A percentile compares a stretch with the other conserved stretches of the same genome.
These are phyloP conservation scores for Drosophila saltans DNA, from an alignment of 1,140 invertebrate species.

Conservation along the genomic window DNA sequence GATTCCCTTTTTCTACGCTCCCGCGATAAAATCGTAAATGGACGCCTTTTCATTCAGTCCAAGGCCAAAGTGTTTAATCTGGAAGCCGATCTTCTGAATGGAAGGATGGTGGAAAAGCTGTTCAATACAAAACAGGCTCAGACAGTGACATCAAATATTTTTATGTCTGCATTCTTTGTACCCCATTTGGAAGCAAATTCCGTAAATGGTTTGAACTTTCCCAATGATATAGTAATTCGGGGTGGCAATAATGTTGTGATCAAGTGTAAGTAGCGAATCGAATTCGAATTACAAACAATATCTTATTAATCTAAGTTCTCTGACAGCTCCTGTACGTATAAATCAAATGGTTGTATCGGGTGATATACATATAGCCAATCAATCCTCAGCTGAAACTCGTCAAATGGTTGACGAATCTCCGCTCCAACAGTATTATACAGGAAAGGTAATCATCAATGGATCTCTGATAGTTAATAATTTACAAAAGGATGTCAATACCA, in stretches of 20 bases:
- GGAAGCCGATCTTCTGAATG: constrained; percentile 53
- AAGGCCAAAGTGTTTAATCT: constrained; percentile 41
- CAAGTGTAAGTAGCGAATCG: constrained; percentile 52
- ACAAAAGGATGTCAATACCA: constrained; percentile 30
- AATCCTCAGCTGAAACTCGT: neutral
- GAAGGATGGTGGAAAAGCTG: constrained; percentile 53
- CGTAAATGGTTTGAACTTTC: constrained; percentile 69
- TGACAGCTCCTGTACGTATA: constrained; percentile 67
- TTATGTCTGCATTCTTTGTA: constrained; percentile 65
- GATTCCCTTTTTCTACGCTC: constrained; percentile 62
- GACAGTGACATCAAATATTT: constrained; percentile 56
- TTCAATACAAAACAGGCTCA: constrained; percentile 69
- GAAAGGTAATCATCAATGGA: constrained; percentile 57
- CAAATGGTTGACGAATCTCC: constrained; percentile 12
- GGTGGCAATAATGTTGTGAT: constrained; percentile 49
- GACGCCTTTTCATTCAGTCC: constrained; percentile 59
- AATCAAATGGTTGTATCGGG: constrained; percentile 62
- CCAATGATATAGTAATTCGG: constrained; percentile 62
- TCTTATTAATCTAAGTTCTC: neutral
- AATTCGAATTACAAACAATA: too few relatives aligned
- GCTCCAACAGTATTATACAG: constrained; percentile 73
- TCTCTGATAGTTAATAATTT: constrained; percentile 61
- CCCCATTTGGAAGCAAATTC: constrained; percentile 50
- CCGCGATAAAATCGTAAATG: constrained; percentile 57
- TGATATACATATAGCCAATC: constrained; percentile 49